phyloP scores from a whole-genome alignment of 2,113 vertebrate genomes.

The Limnothrissa miodon region DNA sequence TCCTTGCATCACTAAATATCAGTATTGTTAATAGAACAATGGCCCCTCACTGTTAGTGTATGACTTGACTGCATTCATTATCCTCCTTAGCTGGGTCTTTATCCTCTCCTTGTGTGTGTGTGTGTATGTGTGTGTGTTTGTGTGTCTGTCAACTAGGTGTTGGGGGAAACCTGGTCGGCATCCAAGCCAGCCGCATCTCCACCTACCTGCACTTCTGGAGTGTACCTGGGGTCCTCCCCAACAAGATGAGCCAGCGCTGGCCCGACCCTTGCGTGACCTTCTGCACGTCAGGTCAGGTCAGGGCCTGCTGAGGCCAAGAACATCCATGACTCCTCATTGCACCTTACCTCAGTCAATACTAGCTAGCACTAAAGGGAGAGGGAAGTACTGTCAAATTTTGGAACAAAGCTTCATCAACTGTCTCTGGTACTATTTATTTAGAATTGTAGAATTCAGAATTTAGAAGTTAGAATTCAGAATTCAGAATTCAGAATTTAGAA shows the following conservation, averaged over 20 bases:
- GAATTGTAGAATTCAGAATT: no score
- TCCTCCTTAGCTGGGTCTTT: neutral
- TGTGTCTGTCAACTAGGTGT: constrained; percentile 68
- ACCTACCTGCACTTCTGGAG: constrained; percentile 92
- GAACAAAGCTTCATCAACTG: no score
- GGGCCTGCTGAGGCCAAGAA: neutral
- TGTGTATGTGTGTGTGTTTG: neutral
- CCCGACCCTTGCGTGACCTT: constrained; percentile 86
- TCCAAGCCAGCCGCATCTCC: constrained; percentile 94
- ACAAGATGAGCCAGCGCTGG: constrained; percentile 87
- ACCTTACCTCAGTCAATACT: neutral
- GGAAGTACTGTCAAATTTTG: no score
- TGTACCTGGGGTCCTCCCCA: constrained; percentile 85
- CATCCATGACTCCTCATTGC: neutral
- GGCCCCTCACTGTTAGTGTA: neutral
- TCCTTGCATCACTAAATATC: neutral
- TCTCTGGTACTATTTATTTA: no score
- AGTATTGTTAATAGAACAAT: neutral
- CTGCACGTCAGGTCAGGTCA: constrained; percentile 80
- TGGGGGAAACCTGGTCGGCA: constrained; percentile 93
- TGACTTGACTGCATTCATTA: neutral
- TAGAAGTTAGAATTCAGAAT: no score
- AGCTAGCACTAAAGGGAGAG: no score
- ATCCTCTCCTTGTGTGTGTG: neutral
- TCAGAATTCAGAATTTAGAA: no score